Evolutionary conservation across 2,888 invertebrate genomes (phyloP).

Genomic region (Scotopteryx bipunctaria): DNA sequence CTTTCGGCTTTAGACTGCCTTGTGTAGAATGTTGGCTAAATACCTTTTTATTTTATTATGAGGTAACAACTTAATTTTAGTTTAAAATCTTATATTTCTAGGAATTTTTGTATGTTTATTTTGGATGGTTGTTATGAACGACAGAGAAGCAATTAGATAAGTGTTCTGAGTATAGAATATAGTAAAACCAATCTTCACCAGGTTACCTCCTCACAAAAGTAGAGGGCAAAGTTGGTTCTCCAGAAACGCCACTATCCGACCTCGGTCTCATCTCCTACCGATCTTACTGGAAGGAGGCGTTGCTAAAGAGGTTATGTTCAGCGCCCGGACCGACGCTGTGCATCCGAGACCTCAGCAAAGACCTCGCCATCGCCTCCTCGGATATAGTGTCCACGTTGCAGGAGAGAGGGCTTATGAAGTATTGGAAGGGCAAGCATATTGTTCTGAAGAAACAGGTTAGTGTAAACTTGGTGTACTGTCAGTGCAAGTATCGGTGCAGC

Average conservation of each 20-base stretch:
- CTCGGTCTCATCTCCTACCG: constrained; percentile 98
- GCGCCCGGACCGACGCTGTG: constrained; percentile 94
- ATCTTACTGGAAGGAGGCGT: constrained; percentile 99
- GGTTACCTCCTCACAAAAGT: constrained; percentile 97
- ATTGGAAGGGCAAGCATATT: constrained; percentile 99
- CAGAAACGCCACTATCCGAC: constrained; percentile 99
- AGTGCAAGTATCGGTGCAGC: neutral
- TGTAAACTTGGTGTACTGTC: constrained; percentile 7
- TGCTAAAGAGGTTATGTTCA: constrained; percentile 95
- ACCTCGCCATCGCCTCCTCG: constrained; percentile 97
- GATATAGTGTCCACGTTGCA: constrained; percentile 99
- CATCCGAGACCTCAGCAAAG: constrained; percentile 93
- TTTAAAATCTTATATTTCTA: no score
- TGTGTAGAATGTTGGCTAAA: neutral
- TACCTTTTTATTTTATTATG: no score
- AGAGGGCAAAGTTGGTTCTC: constrained; percentile 99
- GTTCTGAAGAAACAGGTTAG: constrained; percentile 95
- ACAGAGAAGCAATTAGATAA: no score
- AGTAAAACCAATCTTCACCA: constrained; percentile 70
- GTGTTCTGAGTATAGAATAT: no score
- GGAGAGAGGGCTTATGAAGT: constrained; percentile 98
- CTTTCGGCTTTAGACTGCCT: neutral
- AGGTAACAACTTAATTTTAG: no score
- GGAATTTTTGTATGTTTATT: no score
- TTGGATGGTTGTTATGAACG: no score